Evolutionary conservation across 1,140 invertebrate species (phyloP).

Genomic region (Hycleus cichorii): DNA sequence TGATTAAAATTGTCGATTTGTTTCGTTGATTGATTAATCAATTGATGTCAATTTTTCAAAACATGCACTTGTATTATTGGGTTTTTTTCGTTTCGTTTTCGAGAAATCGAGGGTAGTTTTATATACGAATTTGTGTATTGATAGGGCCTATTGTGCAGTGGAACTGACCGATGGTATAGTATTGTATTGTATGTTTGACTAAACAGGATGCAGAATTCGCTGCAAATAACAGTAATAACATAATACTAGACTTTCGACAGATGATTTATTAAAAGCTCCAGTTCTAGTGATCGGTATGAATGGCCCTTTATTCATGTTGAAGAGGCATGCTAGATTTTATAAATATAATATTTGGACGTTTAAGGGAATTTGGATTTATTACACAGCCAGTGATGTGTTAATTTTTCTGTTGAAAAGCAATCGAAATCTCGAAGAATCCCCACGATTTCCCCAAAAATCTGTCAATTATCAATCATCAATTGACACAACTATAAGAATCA

Average conservation of each 20-base stretch:
- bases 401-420: constrained; percentile 1
- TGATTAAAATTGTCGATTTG: not conserved
- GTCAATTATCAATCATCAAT: too few relatives aligned
- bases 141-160: constrained; percentile 18
- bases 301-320: constrained; percentile 24
- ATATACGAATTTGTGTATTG: too few relatives aligned
- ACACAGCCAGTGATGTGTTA: constrained; percentile 29
- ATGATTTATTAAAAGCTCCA: constrained; percentile 32
- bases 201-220: constrained; percentile 36
- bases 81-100: too few relatives aligned
- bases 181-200: constrained; percentile 33
- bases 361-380: constrained; percentile 30
- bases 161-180: constrained; percentile 33
- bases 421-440: too few relatives aligned
- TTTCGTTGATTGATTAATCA: constrained; percentile 8
- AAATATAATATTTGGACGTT: constrained; percentile 34
- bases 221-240: constrained; percentile 36
- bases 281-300: constrained; percentile 17
- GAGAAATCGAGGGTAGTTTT: too few relatives aligned
- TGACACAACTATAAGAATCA: too few relatives aligned
- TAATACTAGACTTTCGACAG: constrained; percentile 33
- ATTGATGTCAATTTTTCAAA: not conserved
- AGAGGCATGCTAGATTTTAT: constrained; percentile 29
- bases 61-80: too few relatives aligned
- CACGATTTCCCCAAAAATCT: too few relatives aligned